Evolutionary conservation across 2,888 invertebrate species (phyloP).

Genomic region (Saturnia pavonia): DNA sequence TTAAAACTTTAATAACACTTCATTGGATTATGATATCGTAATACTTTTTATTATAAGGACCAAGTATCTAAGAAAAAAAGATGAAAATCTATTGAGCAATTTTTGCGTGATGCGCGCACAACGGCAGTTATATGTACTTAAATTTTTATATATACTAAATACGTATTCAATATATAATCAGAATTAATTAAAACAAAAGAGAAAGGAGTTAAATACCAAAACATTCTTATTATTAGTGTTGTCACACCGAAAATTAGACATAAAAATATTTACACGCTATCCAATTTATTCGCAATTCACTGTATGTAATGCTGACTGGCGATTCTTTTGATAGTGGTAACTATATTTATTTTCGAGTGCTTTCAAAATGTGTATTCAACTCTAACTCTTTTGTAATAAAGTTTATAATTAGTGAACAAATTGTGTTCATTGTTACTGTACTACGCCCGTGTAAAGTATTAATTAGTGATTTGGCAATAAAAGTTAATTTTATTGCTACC

Average conservation of each 20-base stretch:
- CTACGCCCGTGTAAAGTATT: conserved; percentile 24
- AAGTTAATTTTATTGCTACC: conserved; percentile 53
- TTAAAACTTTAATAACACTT: too few species aligned
- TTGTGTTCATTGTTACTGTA: neutral
- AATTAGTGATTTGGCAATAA: conserved; percentile 54
- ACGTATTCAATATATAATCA: too few species aligned
- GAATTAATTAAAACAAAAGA: neutral
- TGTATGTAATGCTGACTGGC: conserved; percentile 11
- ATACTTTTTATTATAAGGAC: too few species aligned
- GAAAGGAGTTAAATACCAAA: neutral
- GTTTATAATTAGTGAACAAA: neutral
- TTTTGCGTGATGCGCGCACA: too few species aligned
- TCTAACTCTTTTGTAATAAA: neutral
- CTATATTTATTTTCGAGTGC: neutral
- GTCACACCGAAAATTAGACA: too few species aligned
- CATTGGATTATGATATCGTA: too few species aligned
- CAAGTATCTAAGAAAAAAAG: too few species aligned
- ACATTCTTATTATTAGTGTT: too few species aligned
- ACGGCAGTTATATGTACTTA: too few species aligned
- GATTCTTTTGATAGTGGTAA: conserved; percentile 6
- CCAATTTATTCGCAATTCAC: neutral
- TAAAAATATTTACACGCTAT: neutral
- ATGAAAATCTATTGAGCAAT: too few species aligned
- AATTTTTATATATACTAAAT: too few species aligned
- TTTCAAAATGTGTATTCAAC: neutral